Evolutionary conservation across 2,797 vertebrate species (phyloP), one percentile per base, ranked within the genome.

Genomic region (Florisuga fusca): DNA sequence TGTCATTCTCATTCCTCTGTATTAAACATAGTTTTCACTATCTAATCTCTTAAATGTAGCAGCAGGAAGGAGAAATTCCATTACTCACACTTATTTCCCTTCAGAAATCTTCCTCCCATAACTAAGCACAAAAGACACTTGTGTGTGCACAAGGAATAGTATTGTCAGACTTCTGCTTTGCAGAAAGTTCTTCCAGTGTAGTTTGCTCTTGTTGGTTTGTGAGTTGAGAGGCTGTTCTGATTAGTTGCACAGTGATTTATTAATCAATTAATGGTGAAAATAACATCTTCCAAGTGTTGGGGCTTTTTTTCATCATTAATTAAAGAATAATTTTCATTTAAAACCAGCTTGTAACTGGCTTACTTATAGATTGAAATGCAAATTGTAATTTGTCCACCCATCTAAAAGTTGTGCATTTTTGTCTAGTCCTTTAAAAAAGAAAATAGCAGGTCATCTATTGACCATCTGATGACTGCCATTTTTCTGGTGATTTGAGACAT

Each of bases 351-450:
- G 36, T 68, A 85, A 77, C 38, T 41, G 19, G 14, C 34, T 93
- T 75, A 51, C 54, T 77, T 83, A 29, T 22, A 80, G 50, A 64
- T 27, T 41, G 41, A 90, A 90, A 59, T 53, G 38, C 38, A 89
- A 83, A 89, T 89, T 85, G 25, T 82, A 83, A 85, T 80, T 87
- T 25, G n/a, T 74, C 38, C 36, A 76, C 83, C 16, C 22, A 72
- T 80, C 68, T 84, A 54, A 87, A 96, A 77, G 10, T 36, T 83
- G 72, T 51, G 38, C 19, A n/a, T 91, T 89, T 83, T 50, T 85
- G 36, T 64, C 54, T 59, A 55, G 21, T 22, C 9, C 19, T 64
- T 78, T 77, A 80, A 83, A 72, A 83, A 89, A 83, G 27, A 63
- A 87, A 73, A 72, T 4, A 67, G 38, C 21, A 80, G 79, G 46